Base-by-base conservation (phyloP, 2,888 invertebrate species). In the Caenorhabditis wallacei region DNA sequence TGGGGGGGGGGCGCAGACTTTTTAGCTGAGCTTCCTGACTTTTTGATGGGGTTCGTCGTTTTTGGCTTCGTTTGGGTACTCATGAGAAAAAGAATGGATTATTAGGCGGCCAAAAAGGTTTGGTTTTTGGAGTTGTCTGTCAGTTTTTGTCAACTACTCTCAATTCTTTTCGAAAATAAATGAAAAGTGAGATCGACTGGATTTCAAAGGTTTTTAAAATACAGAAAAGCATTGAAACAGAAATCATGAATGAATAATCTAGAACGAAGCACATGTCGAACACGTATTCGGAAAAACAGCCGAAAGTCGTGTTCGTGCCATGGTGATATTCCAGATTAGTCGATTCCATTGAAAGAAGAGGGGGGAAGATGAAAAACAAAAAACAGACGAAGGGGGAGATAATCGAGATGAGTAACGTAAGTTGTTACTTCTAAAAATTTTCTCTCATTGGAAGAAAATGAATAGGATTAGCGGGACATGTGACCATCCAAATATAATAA, bases 31-130 rank as follows among this genome's bases (percentile, higher is more conserved):
- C 40, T 61, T 66, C 46, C 75, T 66, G 66, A 51, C 66, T 66
- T 57, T 74, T 75, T 76, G 59, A 66, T 68, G 51, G 76, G n/a
- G 68, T 57, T 68, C 59, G 51, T 63, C 40, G 69, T 20, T n/a
- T n/a, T 53, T 26, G 46, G n/a, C 54, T 56, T 57, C 66, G 75
- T 63, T 78, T 51, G 59, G 54, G 66, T 35, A 63, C 78, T 69
- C 56, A 69, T 68, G 68, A 76, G 59, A 78, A 78, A 78, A 63
- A 66, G 66, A 68, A 68, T 68, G 68, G 63, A 69, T 69, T 76
- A 76, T 76, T 61, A 69, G 59, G 57, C n/a, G 64, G 66, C 64
- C 59, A 22, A 68, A 61, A 59, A 68, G 68, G 51, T 72, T 63
- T 53, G 51, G 48, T 35, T 71, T 53, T 53, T 56, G 8, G 10